phyloP scores from a whole-genome alignment of 2,888 invertebrate genomes.

The Ectemnius cavifrons region DNA sequence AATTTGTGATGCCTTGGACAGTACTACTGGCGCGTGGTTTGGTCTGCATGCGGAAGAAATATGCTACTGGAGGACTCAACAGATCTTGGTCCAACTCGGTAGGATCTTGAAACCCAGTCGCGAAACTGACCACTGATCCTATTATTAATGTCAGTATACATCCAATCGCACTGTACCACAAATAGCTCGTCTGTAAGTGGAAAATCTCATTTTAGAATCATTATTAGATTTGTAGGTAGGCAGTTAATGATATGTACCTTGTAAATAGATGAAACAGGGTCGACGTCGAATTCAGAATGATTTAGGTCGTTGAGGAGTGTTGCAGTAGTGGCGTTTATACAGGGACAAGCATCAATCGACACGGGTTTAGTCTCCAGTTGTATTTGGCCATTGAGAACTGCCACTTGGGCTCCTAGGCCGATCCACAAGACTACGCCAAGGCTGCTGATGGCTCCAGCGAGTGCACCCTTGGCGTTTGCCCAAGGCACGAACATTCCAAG shows the following conservation, averaged over 20 bases:
- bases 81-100: conserved; percentile 83
- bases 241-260: conserved; percentile 57
- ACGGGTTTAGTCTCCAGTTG: conserved; percentile 77
- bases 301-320: neutral
- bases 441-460: conserved; percentile 83
- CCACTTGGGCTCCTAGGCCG: conserved; percentile 84
- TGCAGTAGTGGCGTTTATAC: conserved; percentile 74
- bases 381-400: conserved; percentile 78
- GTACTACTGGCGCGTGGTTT: conserved; percentile 58
- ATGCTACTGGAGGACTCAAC: conserved; percentile 83
- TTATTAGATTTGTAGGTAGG: neutral
- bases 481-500: conserved; percentile 94
- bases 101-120: conserved; percentile 83
- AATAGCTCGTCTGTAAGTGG: conserved; percentile 80
- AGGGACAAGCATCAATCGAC: conserved; percentile 80
- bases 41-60: conserved; percentile 76
- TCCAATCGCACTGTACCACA: conserved; percentile 94
- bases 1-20: conserved; percentile 70
- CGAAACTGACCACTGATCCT: conserved; percentile 86
- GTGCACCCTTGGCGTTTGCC: conserved; percentile 89
- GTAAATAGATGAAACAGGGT: conserved; percentile 67
- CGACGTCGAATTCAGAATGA: neutral
- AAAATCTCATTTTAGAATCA: no score
- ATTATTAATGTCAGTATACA: conserved; percentile 85
- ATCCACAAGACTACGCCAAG: conserved; percentile 82